These are phyloP conservation scores for Drosophila gunungcola DNA, from an alignment of 1,140 invertebrate genomes.

Conservation along the genomic window DNA sequence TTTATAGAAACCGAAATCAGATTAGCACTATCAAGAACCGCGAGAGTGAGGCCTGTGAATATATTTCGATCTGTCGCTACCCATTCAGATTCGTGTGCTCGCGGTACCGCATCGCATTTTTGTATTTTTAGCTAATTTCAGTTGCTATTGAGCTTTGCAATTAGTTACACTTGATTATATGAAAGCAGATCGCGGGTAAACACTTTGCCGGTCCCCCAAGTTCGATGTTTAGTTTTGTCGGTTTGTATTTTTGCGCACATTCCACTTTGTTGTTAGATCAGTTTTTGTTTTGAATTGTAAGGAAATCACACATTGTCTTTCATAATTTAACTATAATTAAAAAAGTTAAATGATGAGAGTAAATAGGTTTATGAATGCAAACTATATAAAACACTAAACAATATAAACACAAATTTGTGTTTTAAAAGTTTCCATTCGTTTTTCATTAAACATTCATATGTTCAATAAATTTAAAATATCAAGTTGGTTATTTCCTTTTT, in stretches of 20 bases:
- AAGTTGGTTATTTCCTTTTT: background rate
- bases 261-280: slow-evolving; percentile 13
- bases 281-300: background rate
- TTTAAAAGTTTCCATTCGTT: slow-evolving; percentile 4
- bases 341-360: background rate
- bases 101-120: slow-evolving; percentile 22
- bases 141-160: slow-evolving; percentile 70
- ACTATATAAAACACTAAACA: background rate
- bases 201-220: slow-evolving; percentile 46
- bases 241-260: slow-evolving; percentile 15
- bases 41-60: slow-evolving; percentile 20
- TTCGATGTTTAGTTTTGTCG: slow-evolving; percentile 32
- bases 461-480: too few species aligned
- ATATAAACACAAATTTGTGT: background rate
- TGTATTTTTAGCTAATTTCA: slow-evolving; percentile 61
- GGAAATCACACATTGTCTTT: background rate
- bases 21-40: slow-evolving; percentile 49
- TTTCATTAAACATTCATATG: background rate
- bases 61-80: slow-evolving; percentile 29
- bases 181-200: slow-evolving; percentile 34
- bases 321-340: slow-evolving; percentile 6
- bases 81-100: slow-evolving; percentile 29
- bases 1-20: slow-evolving; percentile 47
- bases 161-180: slow-evolving; percentile 67
- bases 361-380: background rate